Conservation (phyloP, 1,140 invertebrate genomes). For the Mactra quadrangularis region DNA sequence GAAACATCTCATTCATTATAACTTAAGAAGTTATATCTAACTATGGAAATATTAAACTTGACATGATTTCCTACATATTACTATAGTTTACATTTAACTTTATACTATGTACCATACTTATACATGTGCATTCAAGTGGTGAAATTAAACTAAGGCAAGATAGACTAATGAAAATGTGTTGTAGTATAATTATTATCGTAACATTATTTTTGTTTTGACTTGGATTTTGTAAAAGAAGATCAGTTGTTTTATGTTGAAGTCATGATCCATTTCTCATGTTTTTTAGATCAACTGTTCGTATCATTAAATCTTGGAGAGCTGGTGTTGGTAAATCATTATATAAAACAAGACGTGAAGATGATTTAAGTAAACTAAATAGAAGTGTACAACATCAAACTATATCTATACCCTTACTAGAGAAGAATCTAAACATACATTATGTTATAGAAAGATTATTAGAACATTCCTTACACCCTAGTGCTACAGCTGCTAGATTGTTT, state of each 20-base stretch:
- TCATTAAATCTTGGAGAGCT: conserved; percentile 47
- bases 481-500: conserved; percentile 64
- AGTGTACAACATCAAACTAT: not conserved
- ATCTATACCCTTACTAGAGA: conserved; percentile 69
- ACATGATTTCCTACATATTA: no score
- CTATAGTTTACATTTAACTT: no score
- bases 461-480: conserved; percentile 49
- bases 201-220: no score
- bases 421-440: conserved; percentile 52
- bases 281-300: conserved; percentile 35
- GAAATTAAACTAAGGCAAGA: not conserved
- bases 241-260: no score
- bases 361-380: not conserved
- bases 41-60: no score
- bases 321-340: conserved; percentile 39
- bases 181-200: no score
- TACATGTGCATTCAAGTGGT: no score
- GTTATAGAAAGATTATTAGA: conserved; percentile 61
- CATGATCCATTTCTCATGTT: no score
- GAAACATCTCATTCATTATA: not conserved
- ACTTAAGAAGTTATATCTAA: no score
- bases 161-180: not conserved
- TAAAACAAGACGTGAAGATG: conserved; percentile 1
- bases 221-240: no score
- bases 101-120: no score